Evolutionary conservation across 2,888 invertebrate species (phyloP), one percentile per base, ranked within the genome.

Genomic region (Miltochrista miniata): DNA sequence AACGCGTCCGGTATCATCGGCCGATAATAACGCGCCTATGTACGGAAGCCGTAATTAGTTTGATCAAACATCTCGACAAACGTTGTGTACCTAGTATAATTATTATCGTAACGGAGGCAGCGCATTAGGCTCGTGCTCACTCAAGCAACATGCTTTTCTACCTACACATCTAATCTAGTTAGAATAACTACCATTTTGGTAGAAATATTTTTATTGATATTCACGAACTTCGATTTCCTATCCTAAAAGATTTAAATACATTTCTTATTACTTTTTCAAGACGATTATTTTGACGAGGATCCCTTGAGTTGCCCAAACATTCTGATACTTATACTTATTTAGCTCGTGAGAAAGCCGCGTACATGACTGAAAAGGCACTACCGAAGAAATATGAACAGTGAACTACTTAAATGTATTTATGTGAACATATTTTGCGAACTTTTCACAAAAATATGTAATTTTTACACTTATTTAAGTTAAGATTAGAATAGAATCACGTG

Each of bases 101-200:
- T 84, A 74, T 87, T 87, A 87, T 87, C 87, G 85, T 87, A 78
- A 71, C 70, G 73, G 71, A 73, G 75, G 74, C 79, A 71, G 69
- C 76, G 73, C 75, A 64, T 56, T 68, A 68, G 71, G 52, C 57
- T 43, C 77, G 79, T 70, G 74, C 66, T 64, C 60, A 60, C 56
- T 55, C 63, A 73, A 70, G 67, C 68, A 52, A 55, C 39, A 54
- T 58, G 51, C 71, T 53, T 64, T 58, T 24, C 5, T 24, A 4
- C 61, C 73, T 79, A 80, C 73, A 62, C 64, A 70, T 73, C 76
- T 70, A 74, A 64, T 51, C 60, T 47, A 61, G 59, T 63, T 72
- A 66, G 72, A 58, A 54, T 47, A 39, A 44, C 66, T 68, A 68
- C 67, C 59, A 68, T 52, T 55, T 59, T 54, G 59, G 66, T 68